Evolutionary conservation across 2,113 vertebrate species (phyloP).

Genomic region (Sapajus apella): DNA sequence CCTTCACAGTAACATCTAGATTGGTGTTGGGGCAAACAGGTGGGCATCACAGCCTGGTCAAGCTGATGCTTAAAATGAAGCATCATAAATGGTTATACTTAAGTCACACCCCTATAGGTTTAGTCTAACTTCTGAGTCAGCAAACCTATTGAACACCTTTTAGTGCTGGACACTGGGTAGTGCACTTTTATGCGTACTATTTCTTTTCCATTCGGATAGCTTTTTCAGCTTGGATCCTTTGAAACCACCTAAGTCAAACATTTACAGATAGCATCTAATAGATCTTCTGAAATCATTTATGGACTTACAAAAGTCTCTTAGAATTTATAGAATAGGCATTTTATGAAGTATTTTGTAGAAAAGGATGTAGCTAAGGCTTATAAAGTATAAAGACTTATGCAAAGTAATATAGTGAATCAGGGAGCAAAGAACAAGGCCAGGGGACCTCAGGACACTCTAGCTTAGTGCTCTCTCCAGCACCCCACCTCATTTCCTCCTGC

Average conservation of each 20-base stretch:
- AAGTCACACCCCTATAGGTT: not conserved
- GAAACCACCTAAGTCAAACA: not conserved
- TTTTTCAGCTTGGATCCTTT: not conserved
- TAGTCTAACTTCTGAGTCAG: not conserved
- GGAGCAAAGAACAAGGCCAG: not conserved
- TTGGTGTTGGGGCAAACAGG: not conserved
- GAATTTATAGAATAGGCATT: not conserved
- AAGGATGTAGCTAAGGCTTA: not conserved
- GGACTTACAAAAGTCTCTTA: not conserved
- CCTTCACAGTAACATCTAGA: not conserved
- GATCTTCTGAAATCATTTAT: not conserved
- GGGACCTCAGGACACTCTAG: fast-evolving
- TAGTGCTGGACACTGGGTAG: not conserved
- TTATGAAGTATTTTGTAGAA: not conserved
- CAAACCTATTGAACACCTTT: not conserved
- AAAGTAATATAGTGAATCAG: not conserved
- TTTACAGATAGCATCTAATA: not conserved
- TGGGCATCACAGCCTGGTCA: not conserved
- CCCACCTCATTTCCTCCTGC: not conserved
- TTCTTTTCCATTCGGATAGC: not conserved
- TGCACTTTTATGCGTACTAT: not conserved
- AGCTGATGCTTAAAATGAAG: not conserved
- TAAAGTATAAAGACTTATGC: not conserved
- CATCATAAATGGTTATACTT: not conserved
- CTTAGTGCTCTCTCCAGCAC: fast-evolving